phyloP scores from a whole-genome alignment of 2,113 vertebrate genomes.

The Dipodomys merriami region DNA sequence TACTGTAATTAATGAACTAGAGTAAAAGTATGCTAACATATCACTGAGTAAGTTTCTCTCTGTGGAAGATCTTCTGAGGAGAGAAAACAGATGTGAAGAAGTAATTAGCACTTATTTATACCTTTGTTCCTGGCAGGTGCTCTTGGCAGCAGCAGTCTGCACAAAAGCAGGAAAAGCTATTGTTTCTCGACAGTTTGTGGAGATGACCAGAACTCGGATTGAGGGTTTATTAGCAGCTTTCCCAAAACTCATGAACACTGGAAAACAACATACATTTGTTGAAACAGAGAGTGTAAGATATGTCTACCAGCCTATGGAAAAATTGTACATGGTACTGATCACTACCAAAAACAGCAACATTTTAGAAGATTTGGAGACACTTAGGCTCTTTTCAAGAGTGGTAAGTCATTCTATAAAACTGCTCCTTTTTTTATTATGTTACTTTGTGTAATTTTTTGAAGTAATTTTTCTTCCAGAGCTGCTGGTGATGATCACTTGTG shows the following conservation, averaged over 20 bases:
- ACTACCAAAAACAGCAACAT: constrained; percentile 99
- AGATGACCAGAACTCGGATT: constrained; percentile 98
- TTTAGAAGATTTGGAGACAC: constrained; percentile 97
- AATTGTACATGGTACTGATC: constrained; percentile 98
- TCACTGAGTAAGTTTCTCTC: constrained; percentile 18
- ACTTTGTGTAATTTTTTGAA: neutral
- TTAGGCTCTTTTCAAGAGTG: constrained; percentile 98
- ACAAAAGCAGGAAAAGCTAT: constrained; percentile 99
- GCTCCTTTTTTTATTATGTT: neutral
- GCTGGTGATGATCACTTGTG: constrained; percentile 15
- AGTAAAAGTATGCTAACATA: constrained; percentile 39
- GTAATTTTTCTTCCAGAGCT: neutral
- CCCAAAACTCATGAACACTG: constrained; percentile 98
- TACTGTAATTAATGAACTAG: constrained; percentile 17
- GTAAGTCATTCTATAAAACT: constrained; percentile 81
- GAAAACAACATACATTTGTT: constrained; percentile 99
- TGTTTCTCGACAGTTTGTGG: constrained; percentile 98
- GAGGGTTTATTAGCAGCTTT: constrained; percentile 97
- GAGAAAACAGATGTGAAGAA: constrained; percentile 46
- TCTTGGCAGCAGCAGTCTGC: constrained; percentile 98
- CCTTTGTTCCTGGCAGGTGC: constrained; percentile 88
- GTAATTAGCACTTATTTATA: neutral
- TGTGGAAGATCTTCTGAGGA: neutral
- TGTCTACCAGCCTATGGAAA: constrained; percentile 98
- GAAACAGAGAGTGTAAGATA: constrained; percentile 99